Base-by-base conservation (phyloP, 2,113 vertebrate species). In the Typhlomys cinereus region DNA sequence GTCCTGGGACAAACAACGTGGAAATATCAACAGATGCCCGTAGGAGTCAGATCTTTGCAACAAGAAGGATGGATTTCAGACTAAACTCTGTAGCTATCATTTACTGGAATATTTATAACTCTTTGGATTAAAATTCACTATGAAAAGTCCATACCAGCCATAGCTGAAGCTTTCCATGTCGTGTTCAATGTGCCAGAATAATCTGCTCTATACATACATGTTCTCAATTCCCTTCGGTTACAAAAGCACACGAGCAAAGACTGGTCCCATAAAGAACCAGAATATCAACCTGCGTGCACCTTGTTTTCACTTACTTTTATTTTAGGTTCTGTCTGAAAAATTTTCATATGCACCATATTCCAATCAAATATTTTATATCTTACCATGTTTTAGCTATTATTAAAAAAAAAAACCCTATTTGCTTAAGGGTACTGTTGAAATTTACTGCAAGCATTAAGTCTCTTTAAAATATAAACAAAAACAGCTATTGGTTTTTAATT, bases 391-490 rank as follows among this genome's bases (percentile, higher is more conserved):
- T 85, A 84, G 41, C n/a, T 71, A 85, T 59, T 85, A n/a, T 1
- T n/a, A 88, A 75, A 89, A 90, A 13, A n/a, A n/a, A 70, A 17
- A 59, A 44, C 39, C 13, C 31, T 83, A 44, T 48, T n/a, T 73
- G 23, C n/a, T 88, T n/a, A 36, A 90, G 85, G 17, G 21, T 61
- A 78, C 36, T 62, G 34, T 3, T 78, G 11, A 91, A 78, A 93
- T 78, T 71, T 89, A 64, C 46, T 48, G 15, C 75, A 67, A 81
- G 41, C 78, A 39, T 44, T 52, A 80, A 74, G 44, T 80, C 57
- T 90, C 50, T 85, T 89, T 39, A 67, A 92, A 92, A 76, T 36
- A 27, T 67, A 76, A 89, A 83, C 1, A 85, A 66, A 39, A 69
- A 75, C 88, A 88, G 86, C 36, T 36, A 90, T 0, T 87, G 71